phyloP scores from a whole-genome alignment of 2,888 invertebrate genomes.

The Acanthococcus lagerstroemiae region DNA sequence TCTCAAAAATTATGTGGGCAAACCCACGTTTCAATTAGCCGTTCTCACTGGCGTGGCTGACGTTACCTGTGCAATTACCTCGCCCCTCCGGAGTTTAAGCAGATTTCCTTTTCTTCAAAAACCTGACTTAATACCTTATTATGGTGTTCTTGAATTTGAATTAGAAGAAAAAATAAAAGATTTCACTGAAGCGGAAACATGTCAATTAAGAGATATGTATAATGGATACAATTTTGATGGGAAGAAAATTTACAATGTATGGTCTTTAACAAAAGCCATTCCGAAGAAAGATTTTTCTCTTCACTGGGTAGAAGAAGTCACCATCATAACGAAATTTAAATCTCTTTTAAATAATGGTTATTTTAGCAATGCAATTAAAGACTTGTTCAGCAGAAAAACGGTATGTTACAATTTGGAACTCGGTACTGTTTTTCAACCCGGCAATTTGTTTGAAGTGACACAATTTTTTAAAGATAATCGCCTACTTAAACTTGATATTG shows the following conservation, averaged over 20 bases:
- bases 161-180: conserved; percentile 4
- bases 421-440: no score
- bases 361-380: no score
- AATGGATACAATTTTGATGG: conserved; percentile 8
- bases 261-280: conserved; percentile 4
- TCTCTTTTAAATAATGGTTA: no score
- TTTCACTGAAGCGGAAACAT: background rate
- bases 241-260: conserved; percentile 2
- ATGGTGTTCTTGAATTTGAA: conserved; percentile 2
- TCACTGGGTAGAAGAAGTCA: conserved; percentile 2
- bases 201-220: background rate
- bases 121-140: conserved; percentile 9
- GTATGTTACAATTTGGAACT: no score
- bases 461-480: no score
- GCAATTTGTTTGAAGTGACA: no score
- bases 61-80: background rate
- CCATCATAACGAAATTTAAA: background rate
- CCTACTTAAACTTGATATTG: no score
- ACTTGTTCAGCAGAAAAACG: no score
- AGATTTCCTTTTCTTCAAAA: background rate
- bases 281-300: background rate
- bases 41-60: conserved; percentile 1
- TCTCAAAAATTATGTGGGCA: background rate
- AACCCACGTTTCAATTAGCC: background rate
- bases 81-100: conserved; percentile 1